A percentile compares a stretch with the other conserved stretches of the same genome.
phyloP scores from a whole-genome alignment of 1,140 invertebrate genomes.

The Papilio aristodemus region DNA sequence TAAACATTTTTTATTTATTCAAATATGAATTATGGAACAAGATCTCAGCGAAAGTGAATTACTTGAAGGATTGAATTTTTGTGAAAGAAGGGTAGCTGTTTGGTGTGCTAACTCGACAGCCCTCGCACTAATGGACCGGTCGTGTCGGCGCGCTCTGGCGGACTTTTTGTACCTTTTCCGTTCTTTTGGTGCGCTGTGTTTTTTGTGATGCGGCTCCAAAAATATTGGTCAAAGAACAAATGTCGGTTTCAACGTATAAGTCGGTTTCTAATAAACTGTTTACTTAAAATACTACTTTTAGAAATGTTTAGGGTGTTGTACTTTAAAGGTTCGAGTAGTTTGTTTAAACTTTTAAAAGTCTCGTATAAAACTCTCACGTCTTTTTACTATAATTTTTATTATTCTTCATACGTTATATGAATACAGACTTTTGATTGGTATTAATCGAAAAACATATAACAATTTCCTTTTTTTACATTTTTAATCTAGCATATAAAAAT shows the following conservation, averaged over 20 bases:
- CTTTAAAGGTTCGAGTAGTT: neutral
- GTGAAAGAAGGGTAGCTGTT: slow-evolving; percentile 48
- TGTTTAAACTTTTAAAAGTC: neutral
- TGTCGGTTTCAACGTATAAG: neutral
- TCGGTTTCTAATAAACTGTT: neutral
- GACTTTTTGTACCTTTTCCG: slow-evolving; percentile 54
- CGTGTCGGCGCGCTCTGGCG: slow-evolving; percentile 54
- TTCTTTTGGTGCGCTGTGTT: slow-evolving; percentile 35
- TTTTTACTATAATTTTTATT: neutral
- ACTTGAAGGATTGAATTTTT: slow-evolving; percentile 40
- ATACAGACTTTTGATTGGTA: too few species aligned
- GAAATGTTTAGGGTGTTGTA: neutral
- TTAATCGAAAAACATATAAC: too few species aligned
- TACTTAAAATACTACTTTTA: slow-evolving; percentile 16
- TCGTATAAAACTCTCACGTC: slow-evolving; percentile 1
- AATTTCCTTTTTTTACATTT: too few species aligned
- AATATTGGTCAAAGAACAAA: slow-evolving; percentile 22
- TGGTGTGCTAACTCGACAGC: slow-evolving; percentile 51
- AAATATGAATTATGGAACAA: neutral
- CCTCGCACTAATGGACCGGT: slow-evolving; percentile 61
- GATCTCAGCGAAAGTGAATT: slow-evolving; percentile 27
- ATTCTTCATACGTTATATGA: too few species aligned
- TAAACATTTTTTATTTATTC: too few species aligned
- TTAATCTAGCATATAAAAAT: too few species aligned
- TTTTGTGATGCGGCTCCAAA: slow-evolving; percentile 28